Conservation (phyloP, 2,113 vertebrate genomes). For the Vulpes vulpes region DNA sequence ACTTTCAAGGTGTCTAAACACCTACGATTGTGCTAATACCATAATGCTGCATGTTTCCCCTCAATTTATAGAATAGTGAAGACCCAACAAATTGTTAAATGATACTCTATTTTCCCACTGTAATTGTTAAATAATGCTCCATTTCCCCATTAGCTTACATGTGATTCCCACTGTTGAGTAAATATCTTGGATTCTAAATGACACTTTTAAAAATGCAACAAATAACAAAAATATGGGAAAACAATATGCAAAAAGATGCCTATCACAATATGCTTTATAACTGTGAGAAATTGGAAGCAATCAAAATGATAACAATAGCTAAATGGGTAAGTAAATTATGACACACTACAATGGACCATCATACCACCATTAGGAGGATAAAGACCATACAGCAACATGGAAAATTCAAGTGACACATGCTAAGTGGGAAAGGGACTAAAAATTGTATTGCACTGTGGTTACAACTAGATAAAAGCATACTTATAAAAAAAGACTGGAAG, state of each 20-base stretch:
- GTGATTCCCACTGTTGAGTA: conserved; percentile 17
- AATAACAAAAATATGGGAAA: conserved; percentile 55
- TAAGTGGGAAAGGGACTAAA: conserved; percentile 19
- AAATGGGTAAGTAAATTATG: conserved; percentile 59
- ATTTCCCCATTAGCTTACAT: conserved; percentile 53
- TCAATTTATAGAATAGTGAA: conserved; percentile 4
- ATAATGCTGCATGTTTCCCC: background rate
- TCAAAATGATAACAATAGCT: conserved; percentile 54
- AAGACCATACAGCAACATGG: background rate
- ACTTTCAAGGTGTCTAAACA: background rate
- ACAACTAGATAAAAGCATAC: conserved; percentile 58
- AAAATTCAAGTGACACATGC: background rate
- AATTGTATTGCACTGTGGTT: background rate
- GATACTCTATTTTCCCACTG: conserved; percentile 18
- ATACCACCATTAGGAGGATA: background rate
- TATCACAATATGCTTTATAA: conserved; percentile 54
- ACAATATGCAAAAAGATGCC: conserved; percentile 53
- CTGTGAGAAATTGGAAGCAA: conserved; percentile 42
- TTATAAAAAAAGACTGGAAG: background rate
- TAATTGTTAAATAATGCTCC: conserved; percentile 14
- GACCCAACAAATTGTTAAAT: conserved; percentile 35
- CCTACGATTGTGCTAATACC: background rate
- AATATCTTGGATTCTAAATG: conserved; percentile 48
- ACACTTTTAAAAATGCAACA: background rate
- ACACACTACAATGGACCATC: conserved; percentile 16